Base-by-base conservation (phyloP, 2,888 invertebrate species). In the Thecophora atra region DNA sequence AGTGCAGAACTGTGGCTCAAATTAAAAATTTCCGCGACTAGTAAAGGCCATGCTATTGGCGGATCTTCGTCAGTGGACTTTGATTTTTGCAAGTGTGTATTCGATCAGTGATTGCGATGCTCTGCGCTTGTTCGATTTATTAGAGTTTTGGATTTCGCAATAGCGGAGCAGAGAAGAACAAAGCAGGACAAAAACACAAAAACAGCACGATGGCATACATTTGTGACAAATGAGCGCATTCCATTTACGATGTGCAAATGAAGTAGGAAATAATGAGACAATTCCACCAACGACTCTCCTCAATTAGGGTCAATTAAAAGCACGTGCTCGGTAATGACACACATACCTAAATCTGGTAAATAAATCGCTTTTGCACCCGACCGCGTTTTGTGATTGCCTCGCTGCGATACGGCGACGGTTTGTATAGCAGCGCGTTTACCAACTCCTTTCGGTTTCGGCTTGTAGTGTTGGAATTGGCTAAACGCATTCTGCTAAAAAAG, bases 11-110 rank as follows among this genome's bases (percentile, higher is more conserved):
- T 47, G 62, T 70, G 52, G 63, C 63, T 63, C 52, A n/a, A n/a
- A 70, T 70, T 70, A 54, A 70, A 70, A 70, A 19, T n/a, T 11
- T 15, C 21, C 11, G 21, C 62, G 52, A 44, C 11, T 62, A 62
- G 52, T 70, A 63, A 70, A 24, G 63, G 52, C 52, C 30, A 76
- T 78, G 76, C 77, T 77, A 75, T 51, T 74, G 75, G 69, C 75
- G 79, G 75, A 78, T 77, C 75, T 75, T 76, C 79, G 77, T 80
- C 80, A 78, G 77, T 77, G 76, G 77, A 74, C 75, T 74, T 75
- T 19, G 47, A n/a, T 26, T 42, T 24, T 44, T 26, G 44, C 19
- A 17, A 28, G 17, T 63, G 19, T 21, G 47, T 17, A 19, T 64
- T 47, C 47, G 47, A 64, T 47, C 28, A 47, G 64, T 64, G 44